Evolutionary conservation across 2,797 vertebrate genomes (phyloP), one percentile per base, ranked within the genome.

Genomic region (Danio choprae): DNA sequence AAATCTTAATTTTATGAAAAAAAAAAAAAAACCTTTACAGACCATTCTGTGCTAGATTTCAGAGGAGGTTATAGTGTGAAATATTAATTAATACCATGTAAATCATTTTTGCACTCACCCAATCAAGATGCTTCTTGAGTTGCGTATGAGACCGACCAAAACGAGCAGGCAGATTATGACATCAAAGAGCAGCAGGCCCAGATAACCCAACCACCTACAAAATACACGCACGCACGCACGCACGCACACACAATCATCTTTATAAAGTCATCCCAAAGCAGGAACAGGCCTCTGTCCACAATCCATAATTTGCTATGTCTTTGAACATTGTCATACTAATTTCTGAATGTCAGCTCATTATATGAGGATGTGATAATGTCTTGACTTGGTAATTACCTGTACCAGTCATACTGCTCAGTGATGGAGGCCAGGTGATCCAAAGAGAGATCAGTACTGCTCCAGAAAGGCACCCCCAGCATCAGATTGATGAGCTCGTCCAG

Each of bases 141-240:
- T 99, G 74, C 97, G 96, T 84, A 99, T 99, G 86, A 99, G 96
- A 83, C 98, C 98, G 4, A 98, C 97, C 46, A 99, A 95, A 88
- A 98, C 97, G 86, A 99, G 94, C 75, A 99, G 94, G 91, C 98
- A 99, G 88, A 99, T 97, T 86, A 97, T 88, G 50, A 98, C 95
- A 1, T 99, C 93, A 12, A 98, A 97, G 78, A 99, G 91, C 51
- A 99, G 95, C 62, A 99, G 92, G 44, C 96, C 91, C 83, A 99
- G 89, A 89, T 99, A 99, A 53, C 95, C 96, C 87, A 99, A 91
- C 98, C 98, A 99, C 93, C 98, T 99, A 91, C 51, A 67, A 76
- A 79, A 46, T n/a, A n/a, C 59, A 83, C 22, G 73, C 18, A 70
- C 48, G 40, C 40, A 38, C 4, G n/a, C 59, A 83, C 22, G 73